phyloP scores from a whole-genome alignment of 2,888 invertebrate species.

The Tetragonisca angustula region DNA sequence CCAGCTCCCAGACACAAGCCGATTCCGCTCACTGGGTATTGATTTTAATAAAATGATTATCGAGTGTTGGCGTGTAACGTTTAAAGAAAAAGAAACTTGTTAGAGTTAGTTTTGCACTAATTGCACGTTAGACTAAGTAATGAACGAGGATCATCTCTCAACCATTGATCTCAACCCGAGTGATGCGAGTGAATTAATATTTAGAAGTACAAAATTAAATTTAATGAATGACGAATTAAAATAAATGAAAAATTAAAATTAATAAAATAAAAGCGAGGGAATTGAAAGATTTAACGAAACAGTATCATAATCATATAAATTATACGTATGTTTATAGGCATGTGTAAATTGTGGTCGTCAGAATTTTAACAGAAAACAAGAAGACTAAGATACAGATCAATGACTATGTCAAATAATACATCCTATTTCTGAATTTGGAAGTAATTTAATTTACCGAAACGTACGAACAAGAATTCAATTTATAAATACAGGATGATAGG shows the following conservation, averaged over 20 bases:
- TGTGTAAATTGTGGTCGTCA: too few relatives aligned
- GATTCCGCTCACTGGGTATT: constrained; percentile 7
- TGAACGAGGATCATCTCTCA: not conserved
- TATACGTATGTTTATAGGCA: too few relatives aligned
- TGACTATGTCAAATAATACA: too few relatives aligned
- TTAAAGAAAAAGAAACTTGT: not conserved
- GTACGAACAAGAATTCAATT: not conserved
- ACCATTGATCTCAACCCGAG: not conserved
- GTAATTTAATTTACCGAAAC: not conserved
- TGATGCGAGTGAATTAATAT: not conserved
- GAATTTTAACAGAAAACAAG: too few relatives aligned
- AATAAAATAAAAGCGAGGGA: too few relatives aligned
- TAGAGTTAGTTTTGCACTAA: too few relatives aligned
- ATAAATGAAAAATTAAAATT: too few relatives aligned
- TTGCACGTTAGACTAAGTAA: not conserved
- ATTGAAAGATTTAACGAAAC: too few relatives aligned
- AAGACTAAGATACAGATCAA: too few relatives aligned
- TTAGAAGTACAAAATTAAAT: not conserved
- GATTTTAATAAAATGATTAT: constrained; percentile 25
- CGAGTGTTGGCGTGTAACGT: not conserved
- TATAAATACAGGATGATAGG: not conserved
- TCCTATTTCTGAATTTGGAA: too few relatives aligned
- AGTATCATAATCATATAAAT: too few relatives aligned
- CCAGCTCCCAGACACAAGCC: constrained; percentile 1
- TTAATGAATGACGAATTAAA: too few relatives aligned